phyloP scores from a whole-genome alignment of 2,113 vertebrate species.

The Lepidothrix coronata region DNA sequence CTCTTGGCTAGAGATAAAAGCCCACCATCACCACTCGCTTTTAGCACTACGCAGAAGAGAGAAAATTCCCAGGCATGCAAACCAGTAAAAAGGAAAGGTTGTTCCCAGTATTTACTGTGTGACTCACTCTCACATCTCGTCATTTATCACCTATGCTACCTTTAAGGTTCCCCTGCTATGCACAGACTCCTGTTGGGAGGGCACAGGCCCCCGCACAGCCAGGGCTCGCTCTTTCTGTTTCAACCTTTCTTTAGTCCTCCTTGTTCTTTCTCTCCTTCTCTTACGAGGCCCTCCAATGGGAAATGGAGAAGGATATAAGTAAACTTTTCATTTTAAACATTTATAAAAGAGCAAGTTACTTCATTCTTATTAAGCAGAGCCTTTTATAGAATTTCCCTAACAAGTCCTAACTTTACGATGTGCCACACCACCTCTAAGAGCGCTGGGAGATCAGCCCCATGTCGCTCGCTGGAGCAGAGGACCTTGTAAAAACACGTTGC shows the following conservation, averaged over 20 bases:
- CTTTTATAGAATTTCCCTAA: conserved; percentile 63
- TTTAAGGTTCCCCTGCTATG: background rate
- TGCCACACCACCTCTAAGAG: background rate
- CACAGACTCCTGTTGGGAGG: background rate
- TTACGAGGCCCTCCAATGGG: background rate
- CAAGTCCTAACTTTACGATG: conserved; percentile 40
- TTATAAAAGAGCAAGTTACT: conserved; percentile 34
- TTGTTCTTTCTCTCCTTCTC: background rate
- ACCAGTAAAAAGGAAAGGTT: background rate
- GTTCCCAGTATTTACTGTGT: background rate
- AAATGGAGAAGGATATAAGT: conserved; percentile 8
- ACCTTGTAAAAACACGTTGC: conserved; percentile 57
- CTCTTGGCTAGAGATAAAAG: conserved; percentile 49
- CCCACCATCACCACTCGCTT: background rate
- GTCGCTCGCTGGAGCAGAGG: background rate
- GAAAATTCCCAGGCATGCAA: background rate
- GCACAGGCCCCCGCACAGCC: background rate
- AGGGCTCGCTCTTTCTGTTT: background rate
- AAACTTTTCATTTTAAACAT: background rate
- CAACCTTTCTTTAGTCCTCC: background rate
- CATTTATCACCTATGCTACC: background rate
- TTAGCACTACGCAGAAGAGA: background rate
- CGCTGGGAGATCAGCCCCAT: background rate
- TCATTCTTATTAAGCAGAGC: conserved; percentile 45
- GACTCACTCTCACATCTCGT: background rate